These are phyloP conservation scores for Mus pahari DNA, from an alignment of 2,113 vertebrate genomes.

Conservation along the genomic window DNA sequence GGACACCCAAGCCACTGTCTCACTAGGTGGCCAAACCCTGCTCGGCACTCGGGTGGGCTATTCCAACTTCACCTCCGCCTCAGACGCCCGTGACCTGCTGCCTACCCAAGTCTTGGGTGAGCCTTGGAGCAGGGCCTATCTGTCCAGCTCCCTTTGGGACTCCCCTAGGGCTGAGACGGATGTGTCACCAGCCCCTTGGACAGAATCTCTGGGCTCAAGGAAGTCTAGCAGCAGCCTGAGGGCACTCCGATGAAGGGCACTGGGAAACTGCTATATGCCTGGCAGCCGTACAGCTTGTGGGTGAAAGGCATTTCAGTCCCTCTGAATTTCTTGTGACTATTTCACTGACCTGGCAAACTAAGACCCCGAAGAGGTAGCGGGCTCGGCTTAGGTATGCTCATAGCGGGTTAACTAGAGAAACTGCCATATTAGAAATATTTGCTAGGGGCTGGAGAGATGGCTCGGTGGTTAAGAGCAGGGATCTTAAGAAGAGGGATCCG, in stretches of 20 bases:
- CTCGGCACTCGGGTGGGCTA: not conserved
- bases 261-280: not conserved
- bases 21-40: not conserved
- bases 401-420: not conserved
- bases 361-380: fast-evolving
- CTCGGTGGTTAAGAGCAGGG: too few species aligned
- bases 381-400: not conserved
- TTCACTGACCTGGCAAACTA: not conserved
- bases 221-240: not conserved
- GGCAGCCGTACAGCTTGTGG: not conserved
- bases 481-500: too few species aligned
- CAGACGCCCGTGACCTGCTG: not conserved
- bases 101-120: not conserved
- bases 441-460: too few species aligned
- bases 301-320: not conserved
- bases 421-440: not conserved
- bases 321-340: not conserved
- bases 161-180: not conserved
- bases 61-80: not conserved
- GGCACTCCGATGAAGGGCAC: not conserved
- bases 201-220: not conserved
- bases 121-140: not conserved
- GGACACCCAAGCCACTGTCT: not conserved
- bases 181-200: not conserved
- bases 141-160: not conserved